Evolutionary conservation across 2,888 invertebrate species (phyloP), one percentile per base, ranked within the genome.

Genomic region (Dicranocentrus wangi): DNA sequence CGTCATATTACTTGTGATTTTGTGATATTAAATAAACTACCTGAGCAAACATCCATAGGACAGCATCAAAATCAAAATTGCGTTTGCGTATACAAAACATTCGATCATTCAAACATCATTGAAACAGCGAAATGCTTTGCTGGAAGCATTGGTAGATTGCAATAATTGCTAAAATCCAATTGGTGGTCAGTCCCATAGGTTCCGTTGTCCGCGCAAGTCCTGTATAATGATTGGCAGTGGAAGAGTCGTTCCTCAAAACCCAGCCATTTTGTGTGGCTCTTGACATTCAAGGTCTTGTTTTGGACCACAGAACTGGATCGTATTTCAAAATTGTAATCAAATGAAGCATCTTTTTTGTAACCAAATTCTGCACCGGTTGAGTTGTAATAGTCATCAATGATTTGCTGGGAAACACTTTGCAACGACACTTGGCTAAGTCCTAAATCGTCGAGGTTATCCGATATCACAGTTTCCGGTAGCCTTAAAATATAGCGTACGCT

Each of bases 131-230:
- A 32, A 32, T 3, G 32, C 32, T 32, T 32, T 10, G 10, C 32
- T 7, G 32, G 32, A 10, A 32, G 32, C 3, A 70, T 1, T 15
- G 39, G 10, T 25, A 58, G 23, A 43, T 72, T 72, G 17, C 72
- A 72, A 17, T 72, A 72, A 72, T 72, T 72, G 63, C 72, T 72
- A 10, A 25, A 39, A 51, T 72, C 63, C 17, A 43, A 5, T 17
- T 17, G 25, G 13, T 43, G 25, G 2, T 71, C 27, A 27, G n/a
- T 27, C 2, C 8, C 10, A 27, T 53, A 27, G 1, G 0, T 23
- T 23, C 23, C 69, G 8, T 42, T 39, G 17, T 70, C 69, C 2
- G 19, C n/a, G 13, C 71, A 51, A 19, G 19, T 19, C 1, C 2
- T 15, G 2, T 51, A 19, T 1, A 51, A 51, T 51, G 73, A 42